phyloP scores from a whole-genome alignment of 30 jellyfish, hydroid and myxozoan species.

The Hydractinia symbiolongicarpus region DNA sequence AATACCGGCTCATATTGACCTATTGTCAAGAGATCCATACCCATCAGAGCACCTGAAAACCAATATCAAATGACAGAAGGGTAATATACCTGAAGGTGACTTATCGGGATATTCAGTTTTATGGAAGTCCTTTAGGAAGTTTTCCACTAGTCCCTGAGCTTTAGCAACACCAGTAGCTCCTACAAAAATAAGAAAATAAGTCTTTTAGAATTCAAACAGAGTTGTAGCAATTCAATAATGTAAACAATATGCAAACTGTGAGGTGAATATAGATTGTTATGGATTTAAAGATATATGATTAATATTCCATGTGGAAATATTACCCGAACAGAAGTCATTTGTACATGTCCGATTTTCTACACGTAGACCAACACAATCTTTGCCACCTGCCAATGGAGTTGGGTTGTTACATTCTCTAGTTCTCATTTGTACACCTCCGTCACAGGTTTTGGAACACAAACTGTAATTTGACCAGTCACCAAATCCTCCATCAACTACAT shows the following conservation, averaged over 20 bases:
- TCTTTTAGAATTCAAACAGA: not conserved
- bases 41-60: no score
- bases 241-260: no score
- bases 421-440: not conserved
- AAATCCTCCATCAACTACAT: constrained; percentile 4
- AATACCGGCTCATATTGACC: no score
- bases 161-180: constrained; percentile 22
- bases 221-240: not conserved
- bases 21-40: no score
- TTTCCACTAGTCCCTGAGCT: constrained; percentile 20
- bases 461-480: not conserved
- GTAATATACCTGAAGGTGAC: constrained; percentile 10
- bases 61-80: no score
- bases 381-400: not conserved
- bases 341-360: not conserved
- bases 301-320: no score
- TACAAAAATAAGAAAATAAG: not conserved
- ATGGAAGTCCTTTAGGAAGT: constrained; percentile 14
- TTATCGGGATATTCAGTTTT: constrained; percentile 19
- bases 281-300: no score
- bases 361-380: constrained; percentile 2
- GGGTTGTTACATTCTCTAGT: constrained; percentile 1
- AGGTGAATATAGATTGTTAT: no score
- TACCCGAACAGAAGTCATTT: constrained; percentile 11
- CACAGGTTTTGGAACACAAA: constrained; percentile 2